Percentiles rank a stretch among this genome's conserved stretches.
These are phyloP conservation scores for Brachionus rotundiformis DNA, from an alignment of 1,140 invertebrate genomes.

Conservation along the genomic window DNA sequence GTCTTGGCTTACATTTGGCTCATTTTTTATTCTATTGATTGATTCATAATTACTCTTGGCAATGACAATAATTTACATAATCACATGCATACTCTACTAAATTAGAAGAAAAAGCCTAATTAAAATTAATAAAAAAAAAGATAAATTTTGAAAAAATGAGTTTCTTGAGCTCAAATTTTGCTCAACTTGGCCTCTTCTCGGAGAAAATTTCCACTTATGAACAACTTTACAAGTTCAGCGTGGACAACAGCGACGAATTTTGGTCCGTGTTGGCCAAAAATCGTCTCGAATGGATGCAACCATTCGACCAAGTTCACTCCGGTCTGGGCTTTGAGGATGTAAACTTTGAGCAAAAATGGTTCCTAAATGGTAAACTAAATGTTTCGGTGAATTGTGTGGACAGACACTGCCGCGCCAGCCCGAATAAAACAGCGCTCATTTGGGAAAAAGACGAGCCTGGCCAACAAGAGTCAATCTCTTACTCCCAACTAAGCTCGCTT, in stretches of 20 bases:
- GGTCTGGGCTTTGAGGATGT: constrained; percentile 61
- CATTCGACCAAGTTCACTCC: constrained; percentile 63
- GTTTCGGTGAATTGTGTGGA: constrained; percentile 68
- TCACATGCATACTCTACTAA: neutral
- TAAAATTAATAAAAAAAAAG: neutral
- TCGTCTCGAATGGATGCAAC: constrained; percentile 63
- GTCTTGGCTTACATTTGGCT: neutral
- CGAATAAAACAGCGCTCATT: constrained; percentile 65
- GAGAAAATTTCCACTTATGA: constrained; percentile 53
- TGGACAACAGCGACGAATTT: constrained; percentile 64
- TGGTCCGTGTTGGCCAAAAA: constrained; percentile 64
- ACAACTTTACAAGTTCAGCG: constrained; percentile 59
- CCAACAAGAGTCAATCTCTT: constrained; percentile 63
- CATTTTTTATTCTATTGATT: neutral
- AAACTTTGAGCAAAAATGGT: constrained; percentile 58
- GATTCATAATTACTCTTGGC: neutral
- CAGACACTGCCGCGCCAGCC: constrained; percentile 62
- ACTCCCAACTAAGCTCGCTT: constrained; percentile 59
- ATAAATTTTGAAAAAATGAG: neutral
- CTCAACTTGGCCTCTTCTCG: neutral
- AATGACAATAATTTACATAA: constrained; percentile 9
- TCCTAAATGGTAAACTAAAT: constrained; percentile 66
- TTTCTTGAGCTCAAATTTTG: neutral
- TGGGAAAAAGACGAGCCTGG: constrained; percentile 69
- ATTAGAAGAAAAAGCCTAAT: neutral